Percentiles rank a stretch among this genome's conserved stretches.
These are phyloP conservation scores for Drosophila anomalipes DNA, from an alignment of 2,888 invertebrate genomes.

Conservation along the genomic window DNA sequence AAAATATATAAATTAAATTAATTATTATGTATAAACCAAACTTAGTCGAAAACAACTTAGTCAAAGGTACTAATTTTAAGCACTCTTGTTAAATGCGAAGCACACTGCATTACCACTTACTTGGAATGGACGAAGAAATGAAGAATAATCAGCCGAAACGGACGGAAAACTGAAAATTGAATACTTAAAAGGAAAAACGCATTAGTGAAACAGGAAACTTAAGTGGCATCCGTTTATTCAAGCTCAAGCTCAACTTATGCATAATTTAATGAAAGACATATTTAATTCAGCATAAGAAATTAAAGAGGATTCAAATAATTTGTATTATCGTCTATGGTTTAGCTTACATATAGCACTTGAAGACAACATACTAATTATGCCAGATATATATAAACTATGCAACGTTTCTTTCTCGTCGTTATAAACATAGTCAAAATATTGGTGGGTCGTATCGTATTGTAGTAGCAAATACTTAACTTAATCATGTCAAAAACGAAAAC, in stretches of 20 bases:
- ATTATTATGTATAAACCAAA: slow-evolving; percentile 62
- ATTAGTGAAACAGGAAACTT: slow-evolving; percentile 42
- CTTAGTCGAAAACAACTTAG: slow-evolving; percentile 73
- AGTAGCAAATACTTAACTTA: slow-evolving; percentile 75
- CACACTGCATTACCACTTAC: slow-evolving; percentile 40
- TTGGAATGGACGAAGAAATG: slow-evolving; percentile 14
- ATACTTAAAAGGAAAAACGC: slow-evolving; percentile 17
- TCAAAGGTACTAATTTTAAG: slow-evolving; percentile 74
- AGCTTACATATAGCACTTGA: slow-evolving; percentile 56
- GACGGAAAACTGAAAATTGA: slow-evolving; percentile 25
- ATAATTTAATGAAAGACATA: slow-evolving; percentile 39
- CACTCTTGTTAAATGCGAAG: slow-evolving; percentile 68
- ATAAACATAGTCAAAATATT: slow-evolving; percentile 74
- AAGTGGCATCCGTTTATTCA: slow-evolving; percentile 59
- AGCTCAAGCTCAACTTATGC: slow-evolving; percentile 62
- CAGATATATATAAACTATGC: slow-evolving; percentile 55
- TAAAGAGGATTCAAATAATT: slow-evolving; percentile 51
- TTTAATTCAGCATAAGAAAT: slow-evolving; percentile 44
- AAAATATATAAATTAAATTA: slow-evolving; percentile 61
- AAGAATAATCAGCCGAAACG: slow-evolving; percentile 12
- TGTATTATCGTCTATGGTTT: slow-evolving; percentile 63
- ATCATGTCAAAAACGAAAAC: slow-evolving; percentile 42
- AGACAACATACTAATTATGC: slow-evolving; percentile 51
- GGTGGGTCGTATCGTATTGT: slow-evolving; percentile 71
- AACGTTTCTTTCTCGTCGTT: slow-evolving; percentile 71